Conservation (phyloP, 2,888 invertebrate genomes). For the Drosophila niveifrons region DNA sequence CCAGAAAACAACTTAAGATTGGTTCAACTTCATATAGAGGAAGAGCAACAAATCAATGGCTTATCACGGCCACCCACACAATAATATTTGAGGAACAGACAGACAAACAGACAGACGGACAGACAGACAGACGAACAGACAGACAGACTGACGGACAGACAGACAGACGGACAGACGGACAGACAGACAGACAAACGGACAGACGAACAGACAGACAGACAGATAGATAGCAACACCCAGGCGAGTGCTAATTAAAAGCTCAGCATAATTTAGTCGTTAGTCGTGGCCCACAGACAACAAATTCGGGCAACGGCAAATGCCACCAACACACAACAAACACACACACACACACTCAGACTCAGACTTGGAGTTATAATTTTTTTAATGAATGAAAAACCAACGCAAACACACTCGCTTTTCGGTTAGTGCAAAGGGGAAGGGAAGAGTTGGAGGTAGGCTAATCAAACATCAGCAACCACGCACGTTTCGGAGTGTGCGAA, state of each 20-base stretch:
- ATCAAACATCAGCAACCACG: slow-evolving; percentile 72
- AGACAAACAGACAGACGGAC: neutral
- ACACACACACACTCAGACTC: slow-evolving; percentile 1
- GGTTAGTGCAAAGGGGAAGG: neutral
- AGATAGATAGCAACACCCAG: neutral
- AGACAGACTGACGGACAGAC: neutral
- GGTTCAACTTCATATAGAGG: neutral
- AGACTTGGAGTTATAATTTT: slow-evolving; percentile 18
- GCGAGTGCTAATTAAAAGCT: slow-evolving; percentile 67
- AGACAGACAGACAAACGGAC: too few species aligned
- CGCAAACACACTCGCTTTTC: slow-evolving; percentile 49
- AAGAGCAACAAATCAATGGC: slow-evolving; percentile 30
- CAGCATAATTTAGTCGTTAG: slow-evolving; percentile 66
- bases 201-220: too few species aligned
- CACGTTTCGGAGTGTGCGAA: slow-evolving; percentile 39
- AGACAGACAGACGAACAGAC: too few species aligned
- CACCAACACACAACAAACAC: slow-evolving; percentile 35
- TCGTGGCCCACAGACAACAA: slow-evolving; percentile 43
- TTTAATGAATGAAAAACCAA: slow-evolving; percentile 74
- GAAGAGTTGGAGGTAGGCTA: slow-evolving; percentile 38
- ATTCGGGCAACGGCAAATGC: slow-evolving; percentile 57
- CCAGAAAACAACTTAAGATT: slow-evolving; percentile 24
- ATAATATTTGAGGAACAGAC: slow-evolving; percentile 4
- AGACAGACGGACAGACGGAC: neutral
- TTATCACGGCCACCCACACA: slow-evolving; percentile 37